Evolutionary conservation across 2,888 invertebrate genomes (phyloP).

Genomic region (Dynastes grantii): DNA sequence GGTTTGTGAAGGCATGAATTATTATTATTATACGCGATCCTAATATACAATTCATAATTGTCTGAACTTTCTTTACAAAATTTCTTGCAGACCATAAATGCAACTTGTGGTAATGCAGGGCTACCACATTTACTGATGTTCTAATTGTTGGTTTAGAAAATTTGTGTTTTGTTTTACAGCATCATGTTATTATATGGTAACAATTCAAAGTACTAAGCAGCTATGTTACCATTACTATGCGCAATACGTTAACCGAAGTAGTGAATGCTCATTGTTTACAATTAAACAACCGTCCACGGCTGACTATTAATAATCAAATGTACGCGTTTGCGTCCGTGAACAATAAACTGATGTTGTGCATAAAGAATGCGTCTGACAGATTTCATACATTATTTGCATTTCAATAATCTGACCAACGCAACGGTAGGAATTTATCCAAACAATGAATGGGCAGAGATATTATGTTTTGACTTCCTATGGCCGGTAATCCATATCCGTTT

Average conservation of each 20-base stretch:
- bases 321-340: conserved; percentile 10
- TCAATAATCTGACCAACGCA: conserved; percentile 25
- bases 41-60: too few species aligned
- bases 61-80: too few species aligned
- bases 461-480: conserved; percentile 7
- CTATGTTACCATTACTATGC: not conserved
- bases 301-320: conserved; percentile 26
- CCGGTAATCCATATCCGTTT: not conserved
- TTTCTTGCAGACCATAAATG: too few species aligned
- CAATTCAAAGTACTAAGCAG: too few species aligned
- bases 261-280: conserved; percentile 33
- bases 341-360: conserved; percentile 17
- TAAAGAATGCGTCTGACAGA: conserved; percentile 32
- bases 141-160: too few species aligned
- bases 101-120: too few species aligned
- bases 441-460: conserved; percentile 1
- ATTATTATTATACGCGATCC: too few species aligned
- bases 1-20: too few species aligned
- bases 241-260: conserved; percentile 1
- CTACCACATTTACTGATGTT: too few species aligned
- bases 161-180: too few species aligned
- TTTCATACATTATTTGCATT: conserved; percentile 28
- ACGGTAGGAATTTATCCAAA: not conserved
- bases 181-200: not conserved
- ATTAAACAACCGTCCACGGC: conserved; percentile 13